Conservation (phyloP, 2,888 invertebrate species). For the Ptychoptera contaminata region DNA sequence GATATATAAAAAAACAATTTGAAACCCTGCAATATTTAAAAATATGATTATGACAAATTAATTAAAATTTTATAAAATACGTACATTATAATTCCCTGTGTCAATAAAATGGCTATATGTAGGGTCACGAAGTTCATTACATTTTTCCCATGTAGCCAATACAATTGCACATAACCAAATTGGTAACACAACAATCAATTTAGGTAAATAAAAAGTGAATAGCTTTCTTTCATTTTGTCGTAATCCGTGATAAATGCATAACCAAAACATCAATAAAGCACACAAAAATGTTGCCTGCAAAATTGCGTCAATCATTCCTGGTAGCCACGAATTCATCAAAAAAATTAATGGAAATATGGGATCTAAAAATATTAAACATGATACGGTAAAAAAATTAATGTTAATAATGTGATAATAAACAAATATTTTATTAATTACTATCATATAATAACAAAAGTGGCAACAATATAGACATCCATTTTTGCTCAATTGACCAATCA, state of each 20-base stretch:
- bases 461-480: conserved; percentile 81
- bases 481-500: conserved; percentile 97
- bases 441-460: conserved; percentile 81
- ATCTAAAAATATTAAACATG: conserved; percentile 43
- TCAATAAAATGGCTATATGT: conserved; percentile 83
- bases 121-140: conserved; percentile 76
- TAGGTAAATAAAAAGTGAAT: conserved; percentile 78
- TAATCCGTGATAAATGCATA: conserved; percentile 88
- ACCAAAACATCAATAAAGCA: conserved; percentile 81
- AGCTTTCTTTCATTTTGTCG: conserved; percentile 81
- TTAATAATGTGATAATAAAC: conserved; percentile 1
- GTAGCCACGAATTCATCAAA: conserved; percentile 74
- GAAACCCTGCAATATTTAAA: conserved; percentile 49
- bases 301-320: conserved; percentile 81
- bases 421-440: conserved; percentile 44
- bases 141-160: conserved; percentile 79
- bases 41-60: background rate
- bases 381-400: conserved; percentile 5
- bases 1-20: conserved; percentile 83
- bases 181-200: conserved; percentile 69
- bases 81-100: conserved; percentile 66
- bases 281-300: conserved; percentile 83
- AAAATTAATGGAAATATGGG: conserved; percentile 86
- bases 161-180: conserved; percentile 78
- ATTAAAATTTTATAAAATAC: background rate